phyloP scores from a whole-genome alignment of 2,888 invertebrate species.

The Cistogaster globosa region DNA sequence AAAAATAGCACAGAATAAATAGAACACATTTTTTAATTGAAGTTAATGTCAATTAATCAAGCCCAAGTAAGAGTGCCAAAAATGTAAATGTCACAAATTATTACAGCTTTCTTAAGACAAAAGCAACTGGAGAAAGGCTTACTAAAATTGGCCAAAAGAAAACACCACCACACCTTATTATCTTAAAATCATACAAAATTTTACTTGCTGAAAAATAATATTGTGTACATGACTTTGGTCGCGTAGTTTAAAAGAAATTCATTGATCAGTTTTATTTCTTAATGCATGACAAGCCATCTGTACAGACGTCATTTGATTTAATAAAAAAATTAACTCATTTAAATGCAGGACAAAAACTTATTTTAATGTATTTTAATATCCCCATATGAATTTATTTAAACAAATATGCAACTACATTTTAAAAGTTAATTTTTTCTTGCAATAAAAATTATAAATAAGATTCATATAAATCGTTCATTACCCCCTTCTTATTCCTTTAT shows the following conservation, averaged over 20 bases:
- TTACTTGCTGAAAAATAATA: background rate
- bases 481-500: slow-evolving; percentile 8
- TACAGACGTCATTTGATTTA: slow-evolving; percentile 22
- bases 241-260: slow-evolving; percentile 9
- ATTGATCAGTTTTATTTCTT: slow-evolving; percentile 6
- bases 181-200: too few relatives aligned
- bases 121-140: too few relatives aligned
- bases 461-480: slow-evolving; percentile 28
- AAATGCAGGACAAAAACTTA: slow-evolving; percentile 3
- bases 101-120: too few relatives aligned
- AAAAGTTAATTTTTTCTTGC: slow-evolving; percentile 5
- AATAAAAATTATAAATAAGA: background rate
- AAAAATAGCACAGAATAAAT: background rate
- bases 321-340: slow-evolving; percentile 13
- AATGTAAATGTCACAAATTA: too few relatives aligned
- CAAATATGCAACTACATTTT: background rate
- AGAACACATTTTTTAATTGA: too few relatives aligned
- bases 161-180: too few relatives aligned
- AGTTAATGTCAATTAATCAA: too few relatives aligned
- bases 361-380: background rate
- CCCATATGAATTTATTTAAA: slow-evolving; percentile 12
- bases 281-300: background rate
- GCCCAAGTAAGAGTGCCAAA: too few relatives aligned
- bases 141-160: too few relatives aligned
- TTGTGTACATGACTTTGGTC: slow-evolving; percentile 30